Base-by-base conservation (phyloP, 1,140 invertebrate species). In the Druon quercuslanigerum region DNA sequence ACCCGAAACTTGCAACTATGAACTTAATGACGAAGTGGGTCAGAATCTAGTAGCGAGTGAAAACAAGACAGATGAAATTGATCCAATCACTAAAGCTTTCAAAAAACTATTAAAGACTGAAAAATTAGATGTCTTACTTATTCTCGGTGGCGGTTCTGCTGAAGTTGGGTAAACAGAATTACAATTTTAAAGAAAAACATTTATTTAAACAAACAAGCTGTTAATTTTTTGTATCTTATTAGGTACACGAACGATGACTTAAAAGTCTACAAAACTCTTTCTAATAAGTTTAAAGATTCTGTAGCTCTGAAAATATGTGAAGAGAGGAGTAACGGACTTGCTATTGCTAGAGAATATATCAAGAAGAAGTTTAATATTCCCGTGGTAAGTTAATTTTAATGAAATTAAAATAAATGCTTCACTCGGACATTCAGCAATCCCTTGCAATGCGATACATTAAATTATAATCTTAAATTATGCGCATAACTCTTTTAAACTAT, bases 111-210 rank as follows among this genome's bases (percentile, higher is more conserved):
- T 95, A 1, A 79, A 92, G 56, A 87, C 90, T 7, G 92, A 94
- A 73, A 88, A 91, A 50, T 95, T 93, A 82, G 94, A 95, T 87
- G 88, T 93, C 12, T 87, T 95, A 13, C 83, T 95, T 25, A 93
- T 94, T 79, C 88, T 95, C 33, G 93, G 94, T 80, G 94, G 94
- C 7, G 94, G 94, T 0, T 66, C 60, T 66, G 14, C 25, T 9
- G 60, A 66, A 92, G 90, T 25, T 82, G 83, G 17, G 92, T 92
- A 46, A 91, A 92, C 71, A 91, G 94, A 3, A 89, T 92, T 85
- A 95, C 92, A 87, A 86, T 86, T 50, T 74, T 7, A 25, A 54
- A 72, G 46, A 52, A 57, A 72, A 78, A 71, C 33, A 25, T 52
- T 33, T 70, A 66, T 76, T 50, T 19, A 66, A 54, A 8, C 25